Conservation (phyloP, 2,113 vertebrate species). For the Percopsis transmontana region DNA sequence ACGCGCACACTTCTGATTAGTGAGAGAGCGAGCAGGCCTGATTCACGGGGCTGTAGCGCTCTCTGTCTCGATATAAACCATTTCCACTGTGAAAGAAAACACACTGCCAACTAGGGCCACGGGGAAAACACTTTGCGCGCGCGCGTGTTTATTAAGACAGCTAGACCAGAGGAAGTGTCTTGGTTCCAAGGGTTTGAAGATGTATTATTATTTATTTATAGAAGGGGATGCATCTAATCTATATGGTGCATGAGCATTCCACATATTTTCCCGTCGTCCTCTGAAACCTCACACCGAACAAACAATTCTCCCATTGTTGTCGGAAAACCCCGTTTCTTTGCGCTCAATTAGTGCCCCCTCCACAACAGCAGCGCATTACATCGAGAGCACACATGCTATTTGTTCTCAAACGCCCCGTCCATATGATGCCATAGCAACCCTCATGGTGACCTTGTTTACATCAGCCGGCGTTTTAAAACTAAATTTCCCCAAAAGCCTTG, state of each 20-base stretch:
- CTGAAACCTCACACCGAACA: slow-evolving; percentile 8
- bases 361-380: slow-evolving; percentile 60
- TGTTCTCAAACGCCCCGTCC: slow-evolving; percentile 70
- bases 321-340: slow-evolving; percentile 40
- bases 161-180: slow-evolving; percentile 14
- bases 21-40: slow-evolving; percentile 48
- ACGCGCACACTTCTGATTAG: slow-evolving; percentile 45
- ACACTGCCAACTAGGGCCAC: slow-evolving; percentile 10
- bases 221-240: neutral
- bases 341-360: slow-evolving; percentile 69
- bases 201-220: neutral
- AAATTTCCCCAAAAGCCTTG: slow-evolving; percentile 28
- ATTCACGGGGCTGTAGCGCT: slow-evolving; percentile 42
- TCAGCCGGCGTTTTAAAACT: slow-evolving; percentile 34
- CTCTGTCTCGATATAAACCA: slow-evolving; percentile 34
- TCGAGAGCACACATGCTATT: slow-evolving; percentile 63
- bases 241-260: slow-evolving; percentile 13
- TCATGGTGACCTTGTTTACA: slow-evolving; percentile 52
- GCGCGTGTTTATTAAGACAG: too few species aligned
- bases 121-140: neutral
- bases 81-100: slow-evolving; percentile 29
- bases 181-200: neutral
- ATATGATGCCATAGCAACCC: slow-evolving; percentile 70
- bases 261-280: slow-evolving; percentile 18
- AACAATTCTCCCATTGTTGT: slow-evolving; percentile 69